Base-by-base conservation (phyloP, 2,113 vertebrate species). In the Nerophis lumbriciformis region DNA sequence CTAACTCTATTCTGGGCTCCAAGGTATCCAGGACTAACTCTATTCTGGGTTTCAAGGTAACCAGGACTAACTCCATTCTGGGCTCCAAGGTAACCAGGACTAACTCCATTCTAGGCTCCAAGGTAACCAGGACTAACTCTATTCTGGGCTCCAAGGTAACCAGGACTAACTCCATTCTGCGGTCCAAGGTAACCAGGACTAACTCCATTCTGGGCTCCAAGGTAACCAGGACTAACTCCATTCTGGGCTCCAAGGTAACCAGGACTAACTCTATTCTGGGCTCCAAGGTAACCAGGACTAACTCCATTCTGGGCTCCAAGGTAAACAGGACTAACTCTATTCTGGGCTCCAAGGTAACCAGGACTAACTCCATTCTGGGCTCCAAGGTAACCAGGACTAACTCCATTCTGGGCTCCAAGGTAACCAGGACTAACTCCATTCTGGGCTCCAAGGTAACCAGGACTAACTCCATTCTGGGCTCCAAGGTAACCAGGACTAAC, bases 111-210 rank as follows among this genome's bases (percentile, higher is more conserved):
- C n/a, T n/a, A n/a, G n/a, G n/a, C n/a, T n/a, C n/a, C n/a, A n/a
- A n/a, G n/a, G n/a, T n/a, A n/a, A n/a, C 19, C 19, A 19, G 19
- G 19, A 19, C 19, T 19, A 19, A 19, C 1, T 19, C 19, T 2
- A 19, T 19, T 19, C 87, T 80, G 38, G 38, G 50, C 47, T 16
- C 48, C 45, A 8, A 61, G 59, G 35, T 61, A 61, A 50, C 39
- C 2, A 21, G 39, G 14, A 45, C 9, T 53, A 55, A 66, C 19
- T 68, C 48, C 1, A 19, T 45, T 48, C n/a, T n/a, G n/a, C n/a
- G n/a, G n/a, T n/a, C n/a, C n/a, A n/a, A n/a, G n/a, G n/a, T n/a
- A n/a, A n/a, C 19, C 19, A 19, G 19, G 19, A 19, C 19, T 19
- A 19, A 19, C 1, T 19, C 19, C 19, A 19, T 19, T 19, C 87